A percentile compares a stretch with the other conserved stretches of the same genome.
These are phyloP conservation scores for Cricetomys ansorgei DNA, from an alignment of 2,113 vertebrate species.

Conservation along the genomic window DNA sequence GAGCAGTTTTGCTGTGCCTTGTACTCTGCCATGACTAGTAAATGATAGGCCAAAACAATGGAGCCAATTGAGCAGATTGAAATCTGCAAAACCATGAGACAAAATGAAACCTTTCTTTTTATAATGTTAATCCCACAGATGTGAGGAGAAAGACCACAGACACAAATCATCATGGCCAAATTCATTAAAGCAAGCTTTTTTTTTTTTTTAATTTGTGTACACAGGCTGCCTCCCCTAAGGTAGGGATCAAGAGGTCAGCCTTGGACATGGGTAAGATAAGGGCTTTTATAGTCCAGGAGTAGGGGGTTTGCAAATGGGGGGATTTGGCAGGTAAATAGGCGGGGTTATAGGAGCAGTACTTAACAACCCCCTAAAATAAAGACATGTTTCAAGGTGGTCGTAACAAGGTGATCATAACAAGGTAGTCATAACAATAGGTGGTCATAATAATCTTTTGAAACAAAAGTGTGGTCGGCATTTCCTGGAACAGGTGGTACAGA, in stretches of 20 bases:
- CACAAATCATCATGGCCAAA: not conserved
- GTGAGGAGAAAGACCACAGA: not conserved
- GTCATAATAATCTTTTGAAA: not conserved
- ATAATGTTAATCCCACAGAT: not conserved
- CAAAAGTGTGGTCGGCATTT: not conserved
- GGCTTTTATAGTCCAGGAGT: not conserved
- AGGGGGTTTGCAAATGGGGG: not conserved
- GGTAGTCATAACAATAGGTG: no score
- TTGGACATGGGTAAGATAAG: not conserved
- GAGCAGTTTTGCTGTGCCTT: not conserved
- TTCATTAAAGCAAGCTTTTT: not conserved
- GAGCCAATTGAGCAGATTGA: not conserved
- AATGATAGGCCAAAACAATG: not conserved
- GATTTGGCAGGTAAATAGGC: not conserved
- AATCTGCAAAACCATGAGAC: not conserved
- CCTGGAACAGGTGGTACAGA: not conserved
- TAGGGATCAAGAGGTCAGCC: not conserved
- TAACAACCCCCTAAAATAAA: not conserved
- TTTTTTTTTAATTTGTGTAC: not conserved
- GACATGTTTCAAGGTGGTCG: not conserved
- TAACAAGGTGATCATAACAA: not conserved
- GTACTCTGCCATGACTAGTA: not conserved
- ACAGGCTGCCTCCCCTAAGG: not conserved
- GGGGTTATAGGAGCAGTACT: not conserved
- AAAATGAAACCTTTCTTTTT: not conserved